Evolutionary conservation across 1,140 invertebrate genomes (phyloP).

Genomic region (Drosophila grimshawi): DNA sequence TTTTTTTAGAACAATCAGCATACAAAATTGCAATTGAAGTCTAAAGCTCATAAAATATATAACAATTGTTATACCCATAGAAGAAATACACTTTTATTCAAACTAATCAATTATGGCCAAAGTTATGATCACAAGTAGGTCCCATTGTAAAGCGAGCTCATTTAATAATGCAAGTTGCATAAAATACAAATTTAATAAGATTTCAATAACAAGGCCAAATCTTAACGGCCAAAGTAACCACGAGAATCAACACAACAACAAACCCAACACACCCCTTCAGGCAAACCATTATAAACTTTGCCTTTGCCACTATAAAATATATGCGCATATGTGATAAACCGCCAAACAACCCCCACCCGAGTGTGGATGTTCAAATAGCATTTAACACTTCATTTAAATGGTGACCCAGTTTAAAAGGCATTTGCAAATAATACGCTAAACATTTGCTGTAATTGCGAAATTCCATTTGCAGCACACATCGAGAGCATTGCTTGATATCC

Average conservation of each 20-base stretch:
- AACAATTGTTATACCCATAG: too few relatives aligned
- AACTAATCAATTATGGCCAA: too few relatives aligned
- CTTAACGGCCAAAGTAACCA: neutral
- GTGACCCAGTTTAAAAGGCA: slow-evolving; percentile 59
- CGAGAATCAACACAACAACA: slow-evolving; percentile 1
- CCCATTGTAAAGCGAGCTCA: neutral
- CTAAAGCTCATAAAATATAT: too few relatives aligned
- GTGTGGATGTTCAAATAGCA: slow-evolving; percentile 33
- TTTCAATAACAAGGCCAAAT: neutral
- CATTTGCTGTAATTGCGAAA: slow-evolving; percentile 55
- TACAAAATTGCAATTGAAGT: too few relatives aligned
- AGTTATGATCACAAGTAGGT: neutral
- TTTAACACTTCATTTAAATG: slow-evolving; percentile 63
- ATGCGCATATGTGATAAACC: slow-evolving; percentile 56
- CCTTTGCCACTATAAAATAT: slow-evolving; percentile 39
- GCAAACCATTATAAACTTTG: slow-evolving; percentile 10
- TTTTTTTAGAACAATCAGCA: too few relatives aligned
- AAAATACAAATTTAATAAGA: slow-evolving; percentile 16
- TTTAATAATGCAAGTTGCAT: neutral
- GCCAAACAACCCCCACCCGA: slow-evolving; percentile 24
- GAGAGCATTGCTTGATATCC: slow-evolving; percentile 1
- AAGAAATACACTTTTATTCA: too few relatives aligned
- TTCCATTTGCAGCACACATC: slow-evolving; percentile 48
- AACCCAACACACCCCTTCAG: neutral
- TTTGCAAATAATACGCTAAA: slow-evolving; percentile 33